Percentiles rank a stretch among this genome's conserved stretches.
These are phyloP conservation scores for Agrilus planipennis DNA, from an alignment of 1,140 invertebrate species.

Conservation along the genomic window DNA sequence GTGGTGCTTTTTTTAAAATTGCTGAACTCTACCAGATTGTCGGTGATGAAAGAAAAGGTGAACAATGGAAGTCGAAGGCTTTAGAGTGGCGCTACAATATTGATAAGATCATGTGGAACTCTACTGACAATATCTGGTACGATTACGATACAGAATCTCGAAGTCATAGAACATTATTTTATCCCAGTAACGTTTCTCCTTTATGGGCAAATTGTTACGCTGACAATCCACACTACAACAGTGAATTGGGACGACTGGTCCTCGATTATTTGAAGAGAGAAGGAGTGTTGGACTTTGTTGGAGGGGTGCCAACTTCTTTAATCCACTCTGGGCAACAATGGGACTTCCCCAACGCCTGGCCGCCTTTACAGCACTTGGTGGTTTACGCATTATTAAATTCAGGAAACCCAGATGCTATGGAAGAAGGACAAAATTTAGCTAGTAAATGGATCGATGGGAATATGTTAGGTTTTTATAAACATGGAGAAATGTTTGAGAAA, in stretches of 20 bases:
- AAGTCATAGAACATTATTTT: slow-evolving; percentile 39
- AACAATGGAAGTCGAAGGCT: slow-evolving; percentile 2
- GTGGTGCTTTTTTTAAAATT: background rate
- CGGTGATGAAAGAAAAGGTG: background rate
- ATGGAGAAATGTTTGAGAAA: slow-evolving; percentile 72
- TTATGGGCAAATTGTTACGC: slow-evolving; percentile 41
- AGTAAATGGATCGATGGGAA: slow-evolving; percentile 62
- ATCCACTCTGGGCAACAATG: slow-evolving; percentile 65
- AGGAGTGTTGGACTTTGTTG: slow-evolving; percentile 39
- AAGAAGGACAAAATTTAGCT: slow-evolving; percentile 54
- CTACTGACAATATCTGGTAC: slow-evolving; percentile 4
- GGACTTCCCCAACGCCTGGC: slow-evolving; percentile 83
- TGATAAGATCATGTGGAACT: slow-evolving; percentile 3
- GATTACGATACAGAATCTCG: slow-evolving; percentile 27
- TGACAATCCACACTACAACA: slow-evolving; percentile 26
- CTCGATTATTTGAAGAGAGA: slow-evolving; percentile 40
- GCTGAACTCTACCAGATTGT: background rate
- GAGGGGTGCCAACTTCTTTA: slow-evolving; percentile 62
- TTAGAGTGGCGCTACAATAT: background rate
- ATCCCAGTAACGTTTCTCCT: slow-evolving; percentile 52
- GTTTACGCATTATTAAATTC: slow-evolving; percentile 57
- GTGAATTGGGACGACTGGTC: slow-evolving; percentile 24
- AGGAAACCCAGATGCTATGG: slow-evolving; percentile 45
- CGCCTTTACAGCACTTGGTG: slow-evolving; percentile 66
- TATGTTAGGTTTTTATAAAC: slow-evolving; percentile 41